Evolutionary conservation across 2,113 vertebrate species (phyloP).

Genomic region (Leptocoma aspasia): DNA sequence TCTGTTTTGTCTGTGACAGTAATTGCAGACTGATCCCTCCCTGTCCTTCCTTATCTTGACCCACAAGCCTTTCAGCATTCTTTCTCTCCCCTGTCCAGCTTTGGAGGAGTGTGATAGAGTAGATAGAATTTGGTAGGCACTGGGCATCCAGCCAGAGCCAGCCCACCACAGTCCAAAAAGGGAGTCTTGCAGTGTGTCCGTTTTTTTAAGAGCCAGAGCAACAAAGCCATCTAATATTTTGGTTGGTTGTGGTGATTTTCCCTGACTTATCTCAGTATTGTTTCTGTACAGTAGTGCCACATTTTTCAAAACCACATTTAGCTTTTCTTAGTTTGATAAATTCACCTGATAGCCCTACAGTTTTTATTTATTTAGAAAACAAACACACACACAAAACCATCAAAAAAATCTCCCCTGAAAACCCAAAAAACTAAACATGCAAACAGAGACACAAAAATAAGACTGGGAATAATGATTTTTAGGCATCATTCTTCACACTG

Average conservation of each 20-base stretch:
- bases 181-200: neutral
- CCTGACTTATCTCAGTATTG: neutral
- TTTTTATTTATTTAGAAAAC: neutral
- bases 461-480: neutral
- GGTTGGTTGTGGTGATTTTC: neutral
- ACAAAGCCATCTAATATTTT: neutral
- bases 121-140: neutral
- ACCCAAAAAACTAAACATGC: neutral
- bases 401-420: neutral
- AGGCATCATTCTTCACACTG: neutral
- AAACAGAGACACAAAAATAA: neutral
- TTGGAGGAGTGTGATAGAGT: neutral
- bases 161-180: neutral
- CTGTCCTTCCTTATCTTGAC: neutral
- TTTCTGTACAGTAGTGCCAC: neutral
- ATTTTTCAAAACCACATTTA: neutral
- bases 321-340: neutral
- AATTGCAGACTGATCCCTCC: neutral
- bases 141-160: neutral
- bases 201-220: neutral
- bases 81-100: neutral
- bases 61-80: neutral
- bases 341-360: neutral
- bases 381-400: neutral
- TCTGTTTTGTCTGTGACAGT: neutral